These are phyloP conservation scores for Oreochromis niloticus DNA, from an alignment of 2,113 vertebrate species.

Conservation along the genomic window DNA sequence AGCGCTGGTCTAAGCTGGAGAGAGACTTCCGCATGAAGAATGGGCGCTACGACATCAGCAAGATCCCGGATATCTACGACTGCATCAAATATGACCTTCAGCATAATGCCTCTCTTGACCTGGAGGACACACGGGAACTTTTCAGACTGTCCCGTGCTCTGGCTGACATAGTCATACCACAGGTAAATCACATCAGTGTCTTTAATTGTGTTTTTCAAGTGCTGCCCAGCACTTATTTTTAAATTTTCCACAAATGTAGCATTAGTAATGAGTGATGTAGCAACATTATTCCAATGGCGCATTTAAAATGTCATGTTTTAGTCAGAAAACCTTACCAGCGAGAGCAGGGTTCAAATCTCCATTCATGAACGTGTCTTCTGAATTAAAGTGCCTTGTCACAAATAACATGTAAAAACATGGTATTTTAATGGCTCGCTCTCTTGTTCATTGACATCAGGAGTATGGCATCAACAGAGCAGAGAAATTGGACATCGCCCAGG, in stretches of 20 bases:
- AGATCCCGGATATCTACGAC: constrained; percentile 97
- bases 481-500: constrained; percentile 94
- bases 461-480: constrained; percentile 91
- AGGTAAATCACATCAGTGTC: constrained; percentile 68
- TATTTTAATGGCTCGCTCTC: background rate
- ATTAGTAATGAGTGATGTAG: background rate
- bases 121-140: constrained; percentile 88
- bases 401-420: background rate
- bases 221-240: background rate
- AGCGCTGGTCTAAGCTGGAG: constrained; percentile 95
- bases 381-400: background rate
- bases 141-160: constrained; percentile 87
- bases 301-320: background rate
- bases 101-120: constrained; percentile 84
- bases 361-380: background rate
- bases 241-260: background rate
- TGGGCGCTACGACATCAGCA: constrained; percentile 95
- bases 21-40: constrained; percentile 91
- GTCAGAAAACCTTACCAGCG: background rate
- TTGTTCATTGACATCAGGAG: constrained; percentile 71
- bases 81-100: constrained; percentile 96
- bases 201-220: background rate
- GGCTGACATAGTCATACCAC: constrained; percentile 94
- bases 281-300: background rate
- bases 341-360: background rate